Base-by-base conservation (phyloP, 1,140 invertebrate genomes). In the Bombus haemorrhoidalis region DNA sequence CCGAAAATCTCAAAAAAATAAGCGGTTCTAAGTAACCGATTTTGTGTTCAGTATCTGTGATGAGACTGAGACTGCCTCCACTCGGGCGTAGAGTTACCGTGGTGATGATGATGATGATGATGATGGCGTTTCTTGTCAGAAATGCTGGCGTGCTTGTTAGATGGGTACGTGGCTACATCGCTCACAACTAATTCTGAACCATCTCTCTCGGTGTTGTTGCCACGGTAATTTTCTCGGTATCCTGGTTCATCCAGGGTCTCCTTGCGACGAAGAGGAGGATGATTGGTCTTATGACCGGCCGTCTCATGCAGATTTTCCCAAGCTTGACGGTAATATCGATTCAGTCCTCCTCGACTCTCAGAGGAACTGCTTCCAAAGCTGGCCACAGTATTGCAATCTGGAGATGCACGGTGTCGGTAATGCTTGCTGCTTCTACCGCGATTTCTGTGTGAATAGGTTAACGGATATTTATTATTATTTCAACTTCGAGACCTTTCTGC, bases 261-360 rank as follows among this genome's bases (percentile, higher is more conserved):
- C 93, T 97, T 97, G 72, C 97, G 96, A 62, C 96, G 94, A 22
- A 97, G 94, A 3, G 96, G 96, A 66, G 96, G 95, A 90, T 96
- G 96, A 75, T 95, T 95, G 37, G 96, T 94, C 91, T 96, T 96
- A 71, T 96, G 96, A 41, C 97, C 96, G 22, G 97, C 96, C 28
- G 97, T 97, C 94, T 98, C 97, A 92, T 98, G 98, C 9, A 99
- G 96, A 93, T 98, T 98, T 92, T 98, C 98, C 98, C 98, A 99
- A 9, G 98, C 98, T 93, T 98, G 97, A 32, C 98, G 96, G 95
- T 99, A 99, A 91, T 97, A 97, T 89, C 98, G 96, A 93, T 98
- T 98, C 77, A 98, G 95, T 59, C 98, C 96, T 59, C 96, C 97
- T 68, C 98, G 96, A 28, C 97, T 98, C 90, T 98, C 98, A 0